Evolutionary conservation across 2,797 vertebrate species (phyloP).

Genomic region (Clarias pachynema): DNA sequence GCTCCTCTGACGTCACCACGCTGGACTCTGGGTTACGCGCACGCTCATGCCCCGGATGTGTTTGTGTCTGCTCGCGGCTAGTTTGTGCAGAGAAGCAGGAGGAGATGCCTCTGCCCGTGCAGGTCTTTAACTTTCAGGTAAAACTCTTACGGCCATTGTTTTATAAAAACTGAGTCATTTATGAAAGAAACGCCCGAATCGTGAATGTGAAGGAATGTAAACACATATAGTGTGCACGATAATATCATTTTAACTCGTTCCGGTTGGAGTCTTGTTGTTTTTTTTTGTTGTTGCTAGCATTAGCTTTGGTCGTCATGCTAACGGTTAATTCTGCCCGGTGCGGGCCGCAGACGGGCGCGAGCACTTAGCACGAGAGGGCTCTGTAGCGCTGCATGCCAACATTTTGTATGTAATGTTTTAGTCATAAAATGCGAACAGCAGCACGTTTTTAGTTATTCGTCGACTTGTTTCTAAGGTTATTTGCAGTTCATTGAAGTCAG

Average conservation of each 20-base stretch:
- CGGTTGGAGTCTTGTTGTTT: background rate
- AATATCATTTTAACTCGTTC: background rate
- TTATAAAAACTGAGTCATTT: background rate
- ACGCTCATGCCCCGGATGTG: slow-evolving; percentile 68
- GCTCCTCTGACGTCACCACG: slow-evolving; percentile 1
- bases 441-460: too few relatives aligned
- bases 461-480: background rate
- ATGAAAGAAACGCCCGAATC: too few relatives aligned
- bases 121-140: slow-evolving; percentile 86
- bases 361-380: background rate
- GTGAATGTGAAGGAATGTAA: background rate
- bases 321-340: background rate
- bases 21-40: slow-evolving; percentile 7
- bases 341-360: slow-evolving; percentile 4
- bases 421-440: background rate
- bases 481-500: slow-evolving; percentile 3
- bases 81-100: slow-evolving; percentile 61
- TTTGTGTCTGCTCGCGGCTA: slow-evolving; percentile 45
- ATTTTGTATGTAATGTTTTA: accelerated
- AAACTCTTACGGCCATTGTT: slow-evolving; percentile 39
- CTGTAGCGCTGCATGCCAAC: background rate
- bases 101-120: slow-evolving; percentile 84
- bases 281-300: background rate
- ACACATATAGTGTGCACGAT: too few relatives aligned
- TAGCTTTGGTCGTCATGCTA: slow-evolving; percentile 27